Evolutionary conservation across 37 sponge, comb jelly and placozoan genomes (phyloP).

Genomic region (Haliclona indistincta): DNA sequence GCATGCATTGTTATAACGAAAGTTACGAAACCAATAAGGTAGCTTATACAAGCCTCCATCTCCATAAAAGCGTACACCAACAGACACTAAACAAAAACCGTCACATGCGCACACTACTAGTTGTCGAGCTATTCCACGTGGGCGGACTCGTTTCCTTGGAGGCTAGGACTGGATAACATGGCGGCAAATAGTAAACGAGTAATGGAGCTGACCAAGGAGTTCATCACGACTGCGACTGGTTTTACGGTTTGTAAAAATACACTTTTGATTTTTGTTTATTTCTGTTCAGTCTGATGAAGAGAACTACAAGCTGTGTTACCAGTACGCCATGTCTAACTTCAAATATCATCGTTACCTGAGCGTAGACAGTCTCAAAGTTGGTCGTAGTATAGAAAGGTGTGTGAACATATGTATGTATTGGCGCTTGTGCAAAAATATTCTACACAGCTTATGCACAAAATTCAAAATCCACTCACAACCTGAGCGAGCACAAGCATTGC

Average conservation of each 20-base stretch:
- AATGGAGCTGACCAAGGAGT: conserved; percentile 22
- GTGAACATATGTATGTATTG: background rate
- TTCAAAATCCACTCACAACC: conserved; percentile 47
- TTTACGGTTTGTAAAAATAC: conserved; percentile 25
- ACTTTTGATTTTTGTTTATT: background rate
- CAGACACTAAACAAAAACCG: background rate
- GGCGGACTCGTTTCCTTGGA: background rate
- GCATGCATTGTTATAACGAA: background rate
- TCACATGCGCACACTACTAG: background rate
- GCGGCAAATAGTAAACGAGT: conserved; percentile 46
- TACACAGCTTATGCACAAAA: conserved; percentile 49
- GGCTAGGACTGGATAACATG: too few relatives aligned
- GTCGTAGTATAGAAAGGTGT: conserved; percentile 47
- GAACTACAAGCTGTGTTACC: conserved; percentile 56
- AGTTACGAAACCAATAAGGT: background rate
- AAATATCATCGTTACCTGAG: conserved; percentile 65
- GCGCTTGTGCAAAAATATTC: background rate
- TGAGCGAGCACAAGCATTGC: conserved; percentile 50
- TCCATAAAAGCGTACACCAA: background rate
- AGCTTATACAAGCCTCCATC: background rate
- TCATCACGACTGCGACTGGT: conserved; percentile 36
- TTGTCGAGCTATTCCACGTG: background rate
- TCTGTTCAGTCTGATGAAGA: conserved; percentile 37
- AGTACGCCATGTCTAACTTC: conserved; percentile 66
- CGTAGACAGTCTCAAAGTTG: conserved; percentile 42